These are phyloP conservation scores for Crocidura indochinensis DNA, from an alignment of 2,797 vertebrate species.

Conservation along the genomic window DNA sequence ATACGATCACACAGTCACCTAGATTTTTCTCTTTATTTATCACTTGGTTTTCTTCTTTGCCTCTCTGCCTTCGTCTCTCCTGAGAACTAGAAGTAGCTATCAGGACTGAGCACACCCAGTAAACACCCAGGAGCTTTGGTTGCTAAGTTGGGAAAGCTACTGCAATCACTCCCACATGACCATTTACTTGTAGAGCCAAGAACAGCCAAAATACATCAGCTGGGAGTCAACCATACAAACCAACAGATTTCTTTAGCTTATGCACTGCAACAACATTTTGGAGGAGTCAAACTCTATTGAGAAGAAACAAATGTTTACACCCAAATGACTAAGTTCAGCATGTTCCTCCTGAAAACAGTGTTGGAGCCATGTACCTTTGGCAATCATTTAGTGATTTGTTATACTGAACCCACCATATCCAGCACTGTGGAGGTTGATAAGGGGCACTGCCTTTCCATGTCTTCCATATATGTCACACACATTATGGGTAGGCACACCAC, in stretches of 20 bases:
- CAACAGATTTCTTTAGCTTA: constrained; percentile 24
- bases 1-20: too few species aligned
- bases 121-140: constrained; percentile 50
- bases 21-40: neutral
- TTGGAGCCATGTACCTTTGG: neutral
- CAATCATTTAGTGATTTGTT: neutral
- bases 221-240: neutral
- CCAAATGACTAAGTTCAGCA: neutral
- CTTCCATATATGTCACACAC: neutral
- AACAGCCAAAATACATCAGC: constrained; percentile 36
- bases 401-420: neutral
- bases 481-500: neutral
- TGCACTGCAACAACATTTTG: neutral
- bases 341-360: constrained; percentile 11
- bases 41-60: constrained; percentile 8
- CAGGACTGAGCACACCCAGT: neutral
- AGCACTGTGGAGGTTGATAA: neutral
- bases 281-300: constrained; percentile 1
- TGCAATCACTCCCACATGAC: constrained; percentile 43
- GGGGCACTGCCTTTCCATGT: neutral
- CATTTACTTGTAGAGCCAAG: constrained; percentile 38
- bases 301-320: constrained; percentile 47
- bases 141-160: constrained; percentile 48
- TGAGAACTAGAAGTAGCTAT: constrained; percentile 7
- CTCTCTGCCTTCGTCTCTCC: constrained; percentile 16